Evolutionary conservation across 2,113 vertebrate genomes (phyloP).

Genomic region (Gavialis gangeticus): DNA sequence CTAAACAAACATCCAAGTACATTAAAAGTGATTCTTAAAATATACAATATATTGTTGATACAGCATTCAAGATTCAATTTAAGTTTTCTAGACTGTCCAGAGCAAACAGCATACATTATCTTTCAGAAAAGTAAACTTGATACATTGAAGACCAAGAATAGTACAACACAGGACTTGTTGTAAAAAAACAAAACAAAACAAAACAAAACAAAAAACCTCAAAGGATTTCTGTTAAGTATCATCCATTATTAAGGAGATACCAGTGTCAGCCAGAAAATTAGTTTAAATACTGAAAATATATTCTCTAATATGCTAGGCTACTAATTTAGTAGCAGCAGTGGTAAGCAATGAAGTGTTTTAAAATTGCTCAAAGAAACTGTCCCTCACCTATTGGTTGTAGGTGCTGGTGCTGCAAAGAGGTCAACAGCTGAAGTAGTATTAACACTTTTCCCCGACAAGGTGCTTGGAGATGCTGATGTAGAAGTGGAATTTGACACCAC

Average conservation of each 20-base stretch:
- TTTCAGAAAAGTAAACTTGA: background rate
- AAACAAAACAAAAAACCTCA: too few species aligned
- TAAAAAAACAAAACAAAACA: background rate
- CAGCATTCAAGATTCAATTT: background rate
- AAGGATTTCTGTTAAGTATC: background rate
- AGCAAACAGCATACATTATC: background rate
- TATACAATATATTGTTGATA: background rate
- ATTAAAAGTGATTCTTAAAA: background rate
- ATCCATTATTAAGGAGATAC: background rate
- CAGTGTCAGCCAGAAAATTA: background rate
- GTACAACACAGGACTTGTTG: background rate
- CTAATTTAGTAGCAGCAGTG: too few species aligned
- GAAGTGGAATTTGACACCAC: slow-evolving; percentile 84
- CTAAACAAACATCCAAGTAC: background rate
- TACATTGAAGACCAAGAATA: background rate
- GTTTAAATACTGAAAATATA: background rate
- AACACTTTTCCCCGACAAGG: slow-evolving; percentile 90
- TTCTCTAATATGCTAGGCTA: background rate
- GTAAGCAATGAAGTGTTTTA: background rate
- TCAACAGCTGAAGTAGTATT: slow-evolving; percentile 85
- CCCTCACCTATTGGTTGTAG: slow-evolving; percentile 88
- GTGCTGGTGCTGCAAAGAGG: slow-evolving; percentile 86
- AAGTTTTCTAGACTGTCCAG: background rate
- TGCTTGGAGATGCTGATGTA: slow-evolving; percentile 87
- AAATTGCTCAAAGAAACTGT: background rate